A percentile compares a stretch with the other conserved stretches of the same genome.
These are phyloP conservation scores for Dysdera silvatica DNA, from an alignment of 1,140 invertebrate genomes.

Conservation along the genomic window DNA sequence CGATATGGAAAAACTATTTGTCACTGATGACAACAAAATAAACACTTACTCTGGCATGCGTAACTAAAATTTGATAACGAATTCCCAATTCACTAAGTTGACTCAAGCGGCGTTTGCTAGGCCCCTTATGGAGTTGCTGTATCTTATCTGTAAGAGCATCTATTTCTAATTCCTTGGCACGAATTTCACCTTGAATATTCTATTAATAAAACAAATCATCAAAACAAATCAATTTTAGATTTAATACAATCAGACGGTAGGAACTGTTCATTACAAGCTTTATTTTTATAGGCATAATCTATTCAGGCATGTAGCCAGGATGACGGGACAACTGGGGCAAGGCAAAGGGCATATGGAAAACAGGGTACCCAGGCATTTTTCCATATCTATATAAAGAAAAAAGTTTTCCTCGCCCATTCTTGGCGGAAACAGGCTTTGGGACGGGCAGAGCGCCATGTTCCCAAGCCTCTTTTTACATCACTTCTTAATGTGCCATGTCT, in stretches of 20 bases:
- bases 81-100: slow-evolving; percentile 74
- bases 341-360: too few relatives aligned
- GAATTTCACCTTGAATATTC: slow-evolving; percentile 73
- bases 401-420: too few relatives aligned
- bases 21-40: neutral
- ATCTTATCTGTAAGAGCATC: slow-evolving; percentile 84
- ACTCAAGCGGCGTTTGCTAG: slow-evolving; percentile 46
- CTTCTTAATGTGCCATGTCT: too few relatives aligned
- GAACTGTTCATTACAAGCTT: too few relatives aligned
- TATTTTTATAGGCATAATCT: too few relatives aligned
- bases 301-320: too few relatives aligned
- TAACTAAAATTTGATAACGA: slow-evolving; percentile 81
- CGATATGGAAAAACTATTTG: neutral
- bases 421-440: too few relatives aligned
- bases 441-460: too few relatives aligned
- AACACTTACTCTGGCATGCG: slow-evolving; percentile 65
- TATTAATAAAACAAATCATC: slow-evolving; percentile 39
- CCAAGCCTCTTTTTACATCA: too few relatives aligned
- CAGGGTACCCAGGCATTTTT: too few relatives aligned
- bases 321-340: too few relatives aligned
- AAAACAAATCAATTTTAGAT: neutral
- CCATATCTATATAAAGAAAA: too few relatives aligned
- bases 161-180: slow-evolving; percentile 84
- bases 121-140: slow-evolving; percentile 67
- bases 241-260: neutral